A percentile compares a stretch with the other conserved stretches of the same genome.
phyloP scores from a whole-genome alignment of 92 coral and sea anemone genomes.

The Zoanthus gigantus region DNA sequence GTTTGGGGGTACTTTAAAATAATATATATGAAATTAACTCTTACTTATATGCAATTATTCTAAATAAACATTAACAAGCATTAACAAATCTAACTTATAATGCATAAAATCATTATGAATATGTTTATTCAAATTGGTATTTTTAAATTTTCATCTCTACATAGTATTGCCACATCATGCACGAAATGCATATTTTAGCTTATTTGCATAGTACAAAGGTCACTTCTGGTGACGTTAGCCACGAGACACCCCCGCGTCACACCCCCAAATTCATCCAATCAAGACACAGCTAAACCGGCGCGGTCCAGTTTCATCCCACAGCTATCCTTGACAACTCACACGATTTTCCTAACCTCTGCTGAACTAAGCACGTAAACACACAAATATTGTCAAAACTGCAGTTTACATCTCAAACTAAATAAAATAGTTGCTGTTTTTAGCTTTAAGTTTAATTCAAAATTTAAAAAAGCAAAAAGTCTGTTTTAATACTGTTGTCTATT shows the following conservation, averaged over 20 bases:
- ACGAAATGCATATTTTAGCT: not conserved
- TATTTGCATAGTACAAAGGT: conserved; percentile 50
- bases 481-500: no score
- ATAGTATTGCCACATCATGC: conserved; percentile 45
- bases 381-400: not conserved
- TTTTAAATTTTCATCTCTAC: conserved; percentile 1
- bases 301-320: conserved; percentile 13
- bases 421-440: not conserved
- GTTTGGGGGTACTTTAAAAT: no score
- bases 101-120: not conserved
- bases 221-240: conserved; percentile 3
- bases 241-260: conserved; percentile 75
- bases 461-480: not conserved
- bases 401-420: not conserved
- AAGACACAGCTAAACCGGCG: conserved; percentile 14
- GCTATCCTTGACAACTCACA: conserved; percentile 1
- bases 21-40: no score
- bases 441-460: not conserved
- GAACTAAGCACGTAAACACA: not conserved
- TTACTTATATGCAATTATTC: no score
- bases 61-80: no score
- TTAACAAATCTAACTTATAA: no score
- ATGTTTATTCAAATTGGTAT: not conserved
- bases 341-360: not conserved
- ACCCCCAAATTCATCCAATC: conserved; percentile 67